Evolutionary conservation across 2,113 vertebrate species (phyloP).

Genomic region (Cromileptes altivelis): DNA sequence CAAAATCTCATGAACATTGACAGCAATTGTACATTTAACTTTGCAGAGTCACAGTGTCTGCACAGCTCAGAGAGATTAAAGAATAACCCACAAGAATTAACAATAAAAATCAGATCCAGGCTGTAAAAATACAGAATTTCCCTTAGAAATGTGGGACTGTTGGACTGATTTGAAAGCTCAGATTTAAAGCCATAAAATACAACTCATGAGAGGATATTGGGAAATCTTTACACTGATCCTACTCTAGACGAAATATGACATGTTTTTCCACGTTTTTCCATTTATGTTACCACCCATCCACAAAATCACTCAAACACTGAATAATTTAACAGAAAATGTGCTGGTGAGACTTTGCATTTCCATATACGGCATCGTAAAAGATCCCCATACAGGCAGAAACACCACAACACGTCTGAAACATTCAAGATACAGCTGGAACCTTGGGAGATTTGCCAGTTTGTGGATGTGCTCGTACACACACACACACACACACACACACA

Average conservation of each 20-base stretch:
- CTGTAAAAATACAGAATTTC: not conserved
- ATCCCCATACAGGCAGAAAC: slow-evolving; percentile 9
- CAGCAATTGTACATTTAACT: too few species aligned
- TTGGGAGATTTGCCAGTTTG: slow-evolving; percentile 46
- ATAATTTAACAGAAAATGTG: slow-evolving; percentile 54
- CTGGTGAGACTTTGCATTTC: slow-evolving; percentile 45
- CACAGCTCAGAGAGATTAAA: not conserved
- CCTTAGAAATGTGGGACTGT: not conserved
- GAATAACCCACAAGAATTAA: not conserved
- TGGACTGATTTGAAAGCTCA: not conserved
- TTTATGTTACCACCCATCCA: slow-evolving; percentile 7
- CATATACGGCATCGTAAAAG: slow-evolving; percentile 24
- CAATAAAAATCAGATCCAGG: not conserved
- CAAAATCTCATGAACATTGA: not conserved
- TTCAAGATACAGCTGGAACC: slow-evolving; percentile 66
- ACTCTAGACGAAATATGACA: not conserved
- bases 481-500: slow-evolving; percentile 43
- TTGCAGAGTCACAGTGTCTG: too few species aligned
- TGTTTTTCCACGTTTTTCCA: not conserved
- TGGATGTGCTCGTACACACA: not conserved
- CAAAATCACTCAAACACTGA: slow-evolving; percentile 35
- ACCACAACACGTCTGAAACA: slow-evolving; percentile 57
- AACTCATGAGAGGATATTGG: not conserved
- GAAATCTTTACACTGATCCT: not conserved
- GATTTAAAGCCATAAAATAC: not conserved